Percentiles rank a stretch among this genome's conserved stretches.
Conservation (phyloP, 2,797 vertebrate species). For the Pipistrellus pygmaeus region DNA sequence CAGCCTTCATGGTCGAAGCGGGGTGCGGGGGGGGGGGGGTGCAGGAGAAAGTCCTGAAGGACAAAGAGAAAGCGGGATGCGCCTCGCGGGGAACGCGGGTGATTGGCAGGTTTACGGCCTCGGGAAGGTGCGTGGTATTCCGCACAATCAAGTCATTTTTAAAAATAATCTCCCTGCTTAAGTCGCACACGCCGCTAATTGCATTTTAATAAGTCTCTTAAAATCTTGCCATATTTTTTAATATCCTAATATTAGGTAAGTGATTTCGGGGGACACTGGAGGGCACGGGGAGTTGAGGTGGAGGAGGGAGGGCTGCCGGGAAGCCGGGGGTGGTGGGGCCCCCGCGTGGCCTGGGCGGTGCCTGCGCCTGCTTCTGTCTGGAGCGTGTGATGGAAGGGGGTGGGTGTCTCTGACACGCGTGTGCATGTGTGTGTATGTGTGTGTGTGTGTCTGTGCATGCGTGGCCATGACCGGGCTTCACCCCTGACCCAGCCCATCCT, state of each 20-base stretch:
- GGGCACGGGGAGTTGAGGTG: slow-evolving; percentile 88
- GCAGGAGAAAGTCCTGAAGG: slow-evolving; percentile 68
- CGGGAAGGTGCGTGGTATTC: slow-evolving; percentile 89
- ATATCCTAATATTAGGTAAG: slow-evolving; percentile 92
- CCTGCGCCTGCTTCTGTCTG: not conserved
- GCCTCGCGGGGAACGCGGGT: slow-evolving; percentile 85
- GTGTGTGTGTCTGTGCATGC: rapidly evolving
- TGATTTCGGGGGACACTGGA: slow-evolving; percentile 91
- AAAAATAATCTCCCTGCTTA: slow-evolving; percentile 90
- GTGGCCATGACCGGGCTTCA: not conserved
- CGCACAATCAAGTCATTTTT: slow-evolving; percentile 90
- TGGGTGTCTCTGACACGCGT: not conserved
- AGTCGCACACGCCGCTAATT: slow-evolving; percentile 89
- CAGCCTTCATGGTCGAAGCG: not conserved
- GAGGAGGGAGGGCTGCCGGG: slow-evolving; percentile 80
- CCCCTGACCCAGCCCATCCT: not conserved
- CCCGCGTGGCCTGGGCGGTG: slow-evolving; percentile 66
- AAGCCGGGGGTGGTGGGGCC: slow-evolving; percentile 79
- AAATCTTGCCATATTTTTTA: slow-evolving; percentile 92
- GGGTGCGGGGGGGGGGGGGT: rapidly evolving
- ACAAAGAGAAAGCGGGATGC: slow-evolving; percentile 88
- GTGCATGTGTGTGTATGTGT: no score
- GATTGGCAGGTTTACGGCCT: slow-evolving; percentile 92
- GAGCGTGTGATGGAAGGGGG: not conserved
- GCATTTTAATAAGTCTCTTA: slow-evolving; percentile 92